phyloP scores from a whole-genome alignment of 2,113 vertebrate species.

The Columba janthina region DNA sequence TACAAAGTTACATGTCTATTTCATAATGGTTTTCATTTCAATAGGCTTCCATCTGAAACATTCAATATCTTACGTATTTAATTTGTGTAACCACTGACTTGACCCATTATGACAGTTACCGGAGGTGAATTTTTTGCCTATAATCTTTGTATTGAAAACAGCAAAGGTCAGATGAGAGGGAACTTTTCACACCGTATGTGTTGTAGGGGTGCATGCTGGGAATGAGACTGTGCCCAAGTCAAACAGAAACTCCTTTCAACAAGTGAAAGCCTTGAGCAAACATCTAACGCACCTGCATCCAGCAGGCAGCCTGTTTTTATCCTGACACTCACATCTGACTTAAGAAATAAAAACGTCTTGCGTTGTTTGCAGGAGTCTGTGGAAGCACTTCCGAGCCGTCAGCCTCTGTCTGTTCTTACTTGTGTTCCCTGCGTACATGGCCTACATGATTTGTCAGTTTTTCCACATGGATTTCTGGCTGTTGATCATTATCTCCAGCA shows the following conservation, averaged over 20 bases:
- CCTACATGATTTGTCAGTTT: constrained; percentile 99
- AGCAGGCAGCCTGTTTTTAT: neutral
- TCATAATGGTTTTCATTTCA: neutral
- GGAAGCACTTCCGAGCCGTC: constrained; percentile 97
- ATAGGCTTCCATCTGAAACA: neutral
- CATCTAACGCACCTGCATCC: neutral
- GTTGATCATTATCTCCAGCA: constrained; percentile 97
- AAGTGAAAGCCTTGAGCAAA: neutral
- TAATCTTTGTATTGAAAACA: neutral
- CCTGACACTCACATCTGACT: constrained; percentile 7
- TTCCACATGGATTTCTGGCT: constrained; percentile 99
- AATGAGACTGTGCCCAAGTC: neutral
- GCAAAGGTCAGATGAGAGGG: neutral
- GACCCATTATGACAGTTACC: neutral
- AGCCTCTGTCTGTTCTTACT: constrained; percentile 93
- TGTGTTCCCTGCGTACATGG: constrained; percentile 96
- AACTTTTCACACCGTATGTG: neutral
- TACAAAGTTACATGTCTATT: neutral
- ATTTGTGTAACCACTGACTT: neutral
- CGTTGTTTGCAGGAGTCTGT: constrained; percentile 86
- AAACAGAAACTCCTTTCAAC: neutral
- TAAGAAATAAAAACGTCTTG: neutral
- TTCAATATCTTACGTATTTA: neutral
- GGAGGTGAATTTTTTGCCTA: neutral
- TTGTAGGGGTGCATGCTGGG: neutral